A percentile compares a stretch with the other conserved stretches of the same genome.
Conservation (phyloP, 2,888 invertebrate species). For the Opisthograptis luteolata region DNA sequence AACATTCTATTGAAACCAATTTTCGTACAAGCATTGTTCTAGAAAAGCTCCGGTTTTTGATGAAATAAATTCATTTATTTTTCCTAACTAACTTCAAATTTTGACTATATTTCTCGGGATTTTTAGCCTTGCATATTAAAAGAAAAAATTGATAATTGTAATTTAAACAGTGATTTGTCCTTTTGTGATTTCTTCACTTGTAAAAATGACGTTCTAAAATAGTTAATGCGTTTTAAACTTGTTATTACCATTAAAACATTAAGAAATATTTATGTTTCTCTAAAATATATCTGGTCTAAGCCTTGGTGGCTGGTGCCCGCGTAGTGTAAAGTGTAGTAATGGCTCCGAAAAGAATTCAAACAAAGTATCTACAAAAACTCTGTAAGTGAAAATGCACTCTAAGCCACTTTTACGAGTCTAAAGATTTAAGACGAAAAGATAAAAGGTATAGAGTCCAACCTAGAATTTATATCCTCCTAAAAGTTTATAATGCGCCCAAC, state of each 20-base stretch:
- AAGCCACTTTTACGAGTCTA: constrained; percentile 5
- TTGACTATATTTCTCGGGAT: too few relatives aligned
- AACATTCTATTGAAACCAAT: not conserved
- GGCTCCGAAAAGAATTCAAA: not conserved
- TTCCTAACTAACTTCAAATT: not conserved
- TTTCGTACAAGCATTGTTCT: not conserved
- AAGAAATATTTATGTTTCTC: too few relatives aligned
- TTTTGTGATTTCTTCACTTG: too few relatives aligned
- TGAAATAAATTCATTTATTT: not conserved
- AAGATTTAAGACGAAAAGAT: constrained; percentile 19
- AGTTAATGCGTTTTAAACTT: too few relatives aligned
- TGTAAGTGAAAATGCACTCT: constrained; percentile 17
- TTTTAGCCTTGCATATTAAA: too few relatives aligned
- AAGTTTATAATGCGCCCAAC: constrained; percentile 14
- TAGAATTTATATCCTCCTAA: constrained; percentile 18
- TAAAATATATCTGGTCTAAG: too few relatives aligned
- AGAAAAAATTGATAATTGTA: too few relatives aligned
- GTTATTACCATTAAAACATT: too few relatives aligned
- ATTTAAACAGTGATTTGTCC: too few relatives aligned
- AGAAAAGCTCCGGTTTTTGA: not conserved
- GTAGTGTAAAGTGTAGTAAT: not conserved
- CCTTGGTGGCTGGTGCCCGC: too few relatives aligned
- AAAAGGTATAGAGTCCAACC: constrained; percentile 15
- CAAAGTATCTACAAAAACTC: not conserved
- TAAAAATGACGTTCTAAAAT: too few relatives aligned